Evolutionary conservation across 2,888 invertebrate genomes (phyloP), one percentile per base, ranked within the genome.

Genomic region (Pristionchus fissidentatus): DNA sequence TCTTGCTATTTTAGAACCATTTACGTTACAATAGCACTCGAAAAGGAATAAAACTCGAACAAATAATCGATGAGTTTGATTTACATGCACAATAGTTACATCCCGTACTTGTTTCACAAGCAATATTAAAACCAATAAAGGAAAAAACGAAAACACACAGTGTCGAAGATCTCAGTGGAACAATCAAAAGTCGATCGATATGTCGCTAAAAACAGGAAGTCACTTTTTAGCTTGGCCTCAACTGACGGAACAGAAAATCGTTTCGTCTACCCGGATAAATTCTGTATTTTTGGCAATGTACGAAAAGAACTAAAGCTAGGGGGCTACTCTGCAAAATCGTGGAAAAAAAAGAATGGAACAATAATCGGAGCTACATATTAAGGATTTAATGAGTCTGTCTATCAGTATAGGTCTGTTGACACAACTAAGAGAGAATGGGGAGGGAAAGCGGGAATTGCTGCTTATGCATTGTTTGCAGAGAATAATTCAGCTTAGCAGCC

Each of bases 131-230:
- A 15, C 15, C 38, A 66, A 19, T 38, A 66, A 38, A 66, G 15
- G 3, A 22, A 38, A 38, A n/a, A n/a, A n/a, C n/a, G n/a, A n/a
- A n/a, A n/a, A n/a, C n/a, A n/a, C n/a, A n/a, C n/a, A n/a, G n/a
- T n/a, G n/a, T n/a, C n/a, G n/a, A n/a, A n/a, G n/a, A n/a, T n/a
- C n/a, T n/a, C n/a, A n/a, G n/a, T n/a, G n/a, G n/a, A n/a, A n/a
- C n/a, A n/a, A n/a, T n/a, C n/a, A 29, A 66, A 66, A 38, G 66
- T 66, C 66, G 66, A n/a, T 66, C 66, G 66, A 66, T 66, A 66
- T 41, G 66, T 66, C 38, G 66, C 4, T 66, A 66, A 66, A 66
- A 38, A 66, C 41, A 66, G 66, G 66, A 66, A 66, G 66, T 66
- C 66, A 22, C 38, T 38, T 35, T n/a, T 15, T 66, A 35, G 35